Conservation (phyloP, 2,113 vertebrate genomes). For the Collichthys lucidus region DNA sequence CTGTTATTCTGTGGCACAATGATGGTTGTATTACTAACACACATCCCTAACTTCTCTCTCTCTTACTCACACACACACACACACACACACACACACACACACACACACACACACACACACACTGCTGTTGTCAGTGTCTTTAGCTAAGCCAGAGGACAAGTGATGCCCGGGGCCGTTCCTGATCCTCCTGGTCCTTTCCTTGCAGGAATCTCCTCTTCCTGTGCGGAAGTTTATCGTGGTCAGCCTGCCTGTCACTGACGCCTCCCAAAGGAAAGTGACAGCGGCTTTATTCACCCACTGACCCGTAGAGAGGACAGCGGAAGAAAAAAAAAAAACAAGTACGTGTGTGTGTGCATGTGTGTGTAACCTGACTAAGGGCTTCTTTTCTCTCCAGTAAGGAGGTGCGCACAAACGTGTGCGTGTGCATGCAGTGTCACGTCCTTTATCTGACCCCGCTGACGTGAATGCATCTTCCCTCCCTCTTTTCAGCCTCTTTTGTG, state of each 20-base stretch:
- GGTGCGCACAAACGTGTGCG: constrained; percentile 52
- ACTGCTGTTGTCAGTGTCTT: constrained; percentile 57
- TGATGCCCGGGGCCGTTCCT: constrained; percentile 65
- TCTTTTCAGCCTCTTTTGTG: constrained; percentile 33
- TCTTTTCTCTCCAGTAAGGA: constrained; percentile 78
- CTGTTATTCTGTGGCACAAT: neutral
- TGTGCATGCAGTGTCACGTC: constrained; percentile 35
- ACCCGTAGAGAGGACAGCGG: constrained; percentile 82
- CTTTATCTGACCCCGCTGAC: constrained; percentile 36
- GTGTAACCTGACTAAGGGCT: constrained; percentile 80
- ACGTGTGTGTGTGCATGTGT: constrained; percentile 45
- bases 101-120: neutral
- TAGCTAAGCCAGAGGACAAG: constrained; percentile 68
- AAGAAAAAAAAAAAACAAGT: constrained; percentile 55
- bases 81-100: neutral
- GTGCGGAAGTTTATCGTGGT: constrained; percentile 77
- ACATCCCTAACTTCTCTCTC: neutral
- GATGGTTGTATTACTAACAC: constrained; percentile 3
- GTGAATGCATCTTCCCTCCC: constrained; percentile 25
- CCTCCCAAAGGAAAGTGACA: constrained; percentile 83
- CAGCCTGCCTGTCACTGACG: constrained; percentile 74
- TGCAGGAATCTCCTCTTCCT: constrained; percentile 82
- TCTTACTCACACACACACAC: neutral
- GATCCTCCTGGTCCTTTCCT: constrained; percentile 78
- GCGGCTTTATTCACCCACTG: constrained; percentile 81